Conservation (phyloP, 92 coral and sea anemone species). For the Umimayanthus chanpuru region DNA sequence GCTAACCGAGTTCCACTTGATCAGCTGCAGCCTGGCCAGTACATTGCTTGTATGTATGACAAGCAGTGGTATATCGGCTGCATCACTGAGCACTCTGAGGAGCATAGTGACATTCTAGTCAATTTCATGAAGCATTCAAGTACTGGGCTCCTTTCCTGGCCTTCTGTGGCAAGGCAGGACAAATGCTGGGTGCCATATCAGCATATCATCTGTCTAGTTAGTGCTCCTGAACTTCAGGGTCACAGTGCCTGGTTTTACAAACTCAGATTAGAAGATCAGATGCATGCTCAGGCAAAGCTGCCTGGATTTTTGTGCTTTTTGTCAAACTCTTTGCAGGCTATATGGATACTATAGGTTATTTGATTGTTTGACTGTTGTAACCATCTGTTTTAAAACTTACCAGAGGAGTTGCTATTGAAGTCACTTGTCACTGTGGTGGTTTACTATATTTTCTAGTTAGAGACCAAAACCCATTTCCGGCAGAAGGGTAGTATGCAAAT, state of each 20-base stretch:
- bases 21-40: conserved; percentile 27
- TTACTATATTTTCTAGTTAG: background rate
- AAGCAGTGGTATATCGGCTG: conserved; percentile 18
- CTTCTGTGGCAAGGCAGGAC: conserved; percentile 7
- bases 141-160: conserved; percentile 19
- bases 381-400: no score
- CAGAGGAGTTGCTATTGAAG: background rate
- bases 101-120: conserved; percentile 4
- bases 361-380: background rate
- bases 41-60: conserved; percentile 32
- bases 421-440: background rate
- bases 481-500: background rate
- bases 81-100: conserved; percentile 26
- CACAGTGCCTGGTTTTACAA: conserved; percentile 9
- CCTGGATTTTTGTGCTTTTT: conserved; percentile 11
- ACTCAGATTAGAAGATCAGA: conserved; percentile 23
- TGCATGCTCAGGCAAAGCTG: conserved; percentile 6
- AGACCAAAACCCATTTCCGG: background rate
- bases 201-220: conserved; percentile 17
- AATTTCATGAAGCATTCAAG: conserved; percentile 19
- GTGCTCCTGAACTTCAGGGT: conserved; percentile 40
- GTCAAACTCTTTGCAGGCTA: background rate
- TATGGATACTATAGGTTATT: background rate
- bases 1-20: conserved; percentile 9
- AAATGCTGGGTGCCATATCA: conserved; percentile 30